Evolutionary conservation across 2,113 vertebrate genomes (phyloP), one percentile per base, ranked within the genome.

Genomic region (Pelvicachromis taeniatus): DNA sequence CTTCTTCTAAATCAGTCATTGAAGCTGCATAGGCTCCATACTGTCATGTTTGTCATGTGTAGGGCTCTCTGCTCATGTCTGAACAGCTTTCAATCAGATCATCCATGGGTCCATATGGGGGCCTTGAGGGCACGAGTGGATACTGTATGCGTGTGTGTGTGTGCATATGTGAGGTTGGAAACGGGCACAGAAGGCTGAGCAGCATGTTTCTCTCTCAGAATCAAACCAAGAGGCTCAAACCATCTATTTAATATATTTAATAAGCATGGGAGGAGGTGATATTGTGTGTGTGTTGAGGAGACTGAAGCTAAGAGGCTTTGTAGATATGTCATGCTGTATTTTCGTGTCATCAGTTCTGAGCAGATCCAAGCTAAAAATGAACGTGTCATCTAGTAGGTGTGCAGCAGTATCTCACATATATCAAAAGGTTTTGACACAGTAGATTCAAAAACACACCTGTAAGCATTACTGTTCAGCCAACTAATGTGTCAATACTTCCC

Each of bases 81-180:
- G 17, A 80, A 58, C 58, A 85, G 70, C 81, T 87, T 87, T 84
- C 54, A 82, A 85, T 79, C 77, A 40, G 55, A 26, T 58, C 82
- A 79, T 91, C 87, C 63, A 59, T 85, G 31, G 79, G 84, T 88
- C 85, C 87, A 91, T 88, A 14, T 89, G 84, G 82, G 61, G 82
- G 53, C 82, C 89, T 80, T 16, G 54, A 85, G 80, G 86, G 82
- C 16, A 35, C 35, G 59, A 29, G 29, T 21, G 17, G 38, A 31
- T 50, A 29, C 38, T 40, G 23, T n/a, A 33, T 65, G 52, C 14
- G 48, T 65, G 52, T 68, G 77, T 70, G 58, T 45, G 58, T 4
- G 12, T 58, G 50, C 50, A 33, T 61, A 29, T 75, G 16, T 75
- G 68, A 50, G 68, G 23, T 19, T 73, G 42, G 68, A 29, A 9